Base-by-base conservation (phyloP, 2,113 vertebrate species). In the Dissostichus mawsoni region DNA sequence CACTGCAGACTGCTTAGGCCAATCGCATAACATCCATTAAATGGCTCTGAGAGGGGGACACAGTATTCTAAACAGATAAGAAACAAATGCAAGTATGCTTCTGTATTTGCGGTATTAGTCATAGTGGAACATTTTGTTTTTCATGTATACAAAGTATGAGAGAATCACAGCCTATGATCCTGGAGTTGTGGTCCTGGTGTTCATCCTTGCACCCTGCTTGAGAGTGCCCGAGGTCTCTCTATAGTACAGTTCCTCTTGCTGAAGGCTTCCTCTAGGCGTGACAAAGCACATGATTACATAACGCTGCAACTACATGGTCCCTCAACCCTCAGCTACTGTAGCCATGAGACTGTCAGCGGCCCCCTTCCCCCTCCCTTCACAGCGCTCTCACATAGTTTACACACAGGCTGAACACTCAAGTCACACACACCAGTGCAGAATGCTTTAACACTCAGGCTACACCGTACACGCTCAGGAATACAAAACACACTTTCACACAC, bases 201-300 rank as follows among this genome's bases (percentile, higher is more conserved):
- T 71, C 29, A 77, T 65, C 25, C 20, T 47, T 20, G 45, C 52
- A 63, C 56, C 62, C 18, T 48, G n/a, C 33, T 70, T 70, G 67
- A 86, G 23, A 71, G 7, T 1, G 58, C 81, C 76, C 2, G 4
- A 13, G 20, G 69, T 77, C 69, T 55, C 29, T 29, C 29, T 29
- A 29, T 3, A 25, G 29, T 29, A 16, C 67, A 69, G 76, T 72
- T 84, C 55, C 73, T 68, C 68, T 33, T 53, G 72, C 69, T 78
- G 55, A 41, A 25, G 81, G 69, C 65, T 68, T 85, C 44, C 73
- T 87, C 80, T 57, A 17, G 8, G 65, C 12, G 48, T 80, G 86
- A 80, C 80, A 85, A 64, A 75, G 69, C 72, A 83, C 68, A 73
- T 41, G 74, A 81, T 92, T 92, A 86, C 88, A 71, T 88, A 93